A percentile compares a stretch with the other conserved stretches of the same genome.
Conservation (phyloP, 2,888 invertebrate species). For the Athalia cordata region DNA sequence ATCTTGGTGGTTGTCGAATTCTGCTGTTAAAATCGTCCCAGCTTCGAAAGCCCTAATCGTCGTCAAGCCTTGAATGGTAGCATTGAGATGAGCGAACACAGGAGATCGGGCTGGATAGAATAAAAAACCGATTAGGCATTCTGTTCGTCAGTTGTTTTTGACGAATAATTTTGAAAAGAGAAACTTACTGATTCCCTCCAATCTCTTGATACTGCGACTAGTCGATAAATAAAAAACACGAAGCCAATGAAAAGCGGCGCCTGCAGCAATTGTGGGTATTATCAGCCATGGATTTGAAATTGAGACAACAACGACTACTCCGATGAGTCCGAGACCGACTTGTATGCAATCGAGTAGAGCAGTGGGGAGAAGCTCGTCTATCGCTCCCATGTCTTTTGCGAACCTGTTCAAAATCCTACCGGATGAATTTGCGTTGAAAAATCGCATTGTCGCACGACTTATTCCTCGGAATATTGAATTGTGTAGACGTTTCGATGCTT, state of each 20-base stretch:
- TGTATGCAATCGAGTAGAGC: conserved; percentile 78
- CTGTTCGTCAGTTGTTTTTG: too few relatives aligned
- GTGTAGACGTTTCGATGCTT: too few relatives aligned
- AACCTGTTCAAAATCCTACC: conserved; percentile 88
- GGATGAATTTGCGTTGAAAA: conserved; percentile 57
- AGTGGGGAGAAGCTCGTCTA: conserved; percentile 84
- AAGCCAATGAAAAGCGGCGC: too few relatives aligned
- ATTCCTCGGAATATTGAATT: too few relatives aligned
- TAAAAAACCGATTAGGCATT: background rate
- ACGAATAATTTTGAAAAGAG: too few relatives aligned
- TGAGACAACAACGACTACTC: too few relatives aligned
- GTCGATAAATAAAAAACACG: too few relatives aligned
- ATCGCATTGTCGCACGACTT: too few relatives aligned
- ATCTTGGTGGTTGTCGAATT: conserved; percentile 79
- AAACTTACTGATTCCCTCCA: too few relatives aligned
- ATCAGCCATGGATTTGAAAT: too few relatives aligned
- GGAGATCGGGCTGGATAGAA: conserved; percentile 82
- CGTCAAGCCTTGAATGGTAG: conserved; percentile 83
- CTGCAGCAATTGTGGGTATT: too few relatives aligned
- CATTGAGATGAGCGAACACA: conserved; percentile 85
- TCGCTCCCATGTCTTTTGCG: conserved; percentile 87
- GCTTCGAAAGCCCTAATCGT: conserved; percentile 84
- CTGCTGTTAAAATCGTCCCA: conserved; percentile 78
- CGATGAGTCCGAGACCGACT: conserved; percentile 52
- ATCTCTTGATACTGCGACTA: too few relatives aligned